Conservation (phyloP, 2,888 invertebrate genomes). For the Vesta saturnalis region DNA sequence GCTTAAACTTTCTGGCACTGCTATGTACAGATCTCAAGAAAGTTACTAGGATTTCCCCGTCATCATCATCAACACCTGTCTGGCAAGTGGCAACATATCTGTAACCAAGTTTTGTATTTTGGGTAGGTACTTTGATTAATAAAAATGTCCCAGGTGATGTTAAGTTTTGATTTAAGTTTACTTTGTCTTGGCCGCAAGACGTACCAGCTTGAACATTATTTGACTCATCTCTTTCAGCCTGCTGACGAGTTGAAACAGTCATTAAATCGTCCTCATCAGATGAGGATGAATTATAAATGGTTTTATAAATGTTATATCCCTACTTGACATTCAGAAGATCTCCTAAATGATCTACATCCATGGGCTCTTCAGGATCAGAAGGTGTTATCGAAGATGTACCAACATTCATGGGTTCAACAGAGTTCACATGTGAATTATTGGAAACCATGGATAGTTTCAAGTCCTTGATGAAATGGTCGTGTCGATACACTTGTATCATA, state of each 20-base stretch:
- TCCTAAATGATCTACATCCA: not conserved
- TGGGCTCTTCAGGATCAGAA: not conserved
- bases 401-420: no score
- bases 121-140: not conserved
- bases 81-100: not conserved
- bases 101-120: no score
- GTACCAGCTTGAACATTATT: not conserved
- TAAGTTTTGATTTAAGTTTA: not conserved
- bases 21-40: not conserved
- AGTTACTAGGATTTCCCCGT: not conserved
- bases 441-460: not conserved
- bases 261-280: not conserved
- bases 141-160: not conserved
- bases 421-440: not conserved
- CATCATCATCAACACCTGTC: no score
- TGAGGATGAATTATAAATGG: not conserved
- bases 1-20: not conserved
- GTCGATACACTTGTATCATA: not conserved
- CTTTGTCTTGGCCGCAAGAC: not conserved
- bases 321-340: not conserved
- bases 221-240: not conserved
- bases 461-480: not conserved
- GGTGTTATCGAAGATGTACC: no score
- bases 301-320: not conserved
- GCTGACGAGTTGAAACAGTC: not conserved